These are phyloP conservation scores for Aelia acuminata DNA, from an alignment of 2,888 invertebrate genomes.

Conservation along the genomic window DNA sequence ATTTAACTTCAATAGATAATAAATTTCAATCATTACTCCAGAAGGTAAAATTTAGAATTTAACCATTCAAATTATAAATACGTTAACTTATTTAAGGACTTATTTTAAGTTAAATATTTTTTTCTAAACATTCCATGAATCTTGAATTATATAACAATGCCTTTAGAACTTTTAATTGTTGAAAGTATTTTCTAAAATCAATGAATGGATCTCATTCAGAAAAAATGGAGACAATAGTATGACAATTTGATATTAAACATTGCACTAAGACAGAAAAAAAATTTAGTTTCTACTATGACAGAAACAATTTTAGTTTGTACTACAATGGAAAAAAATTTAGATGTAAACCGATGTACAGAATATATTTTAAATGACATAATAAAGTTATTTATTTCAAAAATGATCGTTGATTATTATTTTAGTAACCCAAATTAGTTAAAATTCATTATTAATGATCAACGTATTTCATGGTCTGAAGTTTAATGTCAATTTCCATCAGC, in stretches of 20 bases:
- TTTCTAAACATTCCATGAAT: not conserved
- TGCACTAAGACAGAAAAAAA: not conserved
- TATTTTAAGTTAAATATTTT: not conserved
- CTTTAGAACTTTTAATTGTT: not conserved
- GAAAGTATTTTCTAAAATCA: not conserved
- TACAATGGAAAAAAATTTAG: constrained; percentile 10
- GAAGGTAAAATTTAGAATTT: not conserved
- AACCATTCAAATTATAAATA: not conserved
- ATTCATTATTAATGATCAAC: too few relatives aligned
- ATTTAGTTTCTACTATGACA: too few relatives aligned
- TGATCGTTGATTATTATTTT: not conserved
- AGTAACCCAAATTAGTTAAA: too few relatives aligned
- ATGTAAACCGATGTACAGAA: not conserved
- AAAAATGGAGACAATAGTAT: not conserved
- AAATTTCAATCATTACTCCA: not conserved
- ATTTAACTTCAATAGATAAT: not conserved
- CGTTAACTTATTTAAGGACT: not conserved
- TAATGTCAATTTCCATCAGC: too few relatives aligned
- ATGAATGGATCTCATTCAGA: not conserved
- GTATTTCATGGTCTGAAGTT: too few relatives aligned
- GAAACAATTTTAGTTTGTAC: too few relatives aligned
- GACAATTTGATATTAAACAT: not conserved
- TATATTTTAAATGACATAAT: constrained; percentile 4
- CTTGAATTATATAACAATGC: not conserved
- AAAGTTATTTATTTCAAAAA: not conserved